Base-by-base conservation (phyloP, 2,797 vertebrate genomes). In the Arnoldichthys spilopterus region DNA sequence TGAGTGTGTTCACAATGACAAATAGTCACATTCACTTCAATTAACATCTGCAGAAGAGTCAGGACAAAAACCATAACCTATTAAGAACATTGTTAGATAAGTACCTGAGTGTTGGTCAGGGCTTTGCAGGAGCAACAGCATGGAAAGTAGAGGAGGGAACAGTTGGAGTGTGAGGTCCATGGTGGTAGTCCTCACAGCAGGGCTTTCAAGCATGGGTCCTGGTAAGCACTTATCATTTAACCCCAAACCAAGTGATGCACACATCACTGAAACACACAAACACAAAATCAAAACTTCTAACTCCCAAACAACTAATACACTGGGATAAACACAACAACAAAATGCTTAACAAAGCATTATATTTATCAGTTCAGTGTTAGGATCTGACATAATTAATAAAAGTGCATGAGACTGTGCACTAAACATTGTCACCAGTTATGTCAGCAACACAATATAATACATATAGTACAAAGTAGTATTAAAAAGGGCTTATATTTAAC, bases 161-260 rank as follows among this genome's bases (percentile, higher is more conserved):
- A 93, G 88, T 76, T 75, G 86, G 1, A 93, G 85, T 37, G 91
- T 81, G 18, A 83, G 77, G 20, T 83, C 79, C 85, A 88, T 89
- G 1, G 93, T 94, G 13, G 9, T 45, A 0, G 92, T 93, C 61
- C 56, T 87, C 32, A 84, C 83, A 22, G 64, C 22, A 11, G 64
- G 24, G 49, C 70, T 78, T 11, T 84, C 79, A 6, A 26, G 73
- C 18, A 51, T 66, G 3, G 73, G 64, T 15, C 32, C 66, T 16
- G 77, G 83, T 13, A 92, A 73, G 85, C 92, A 94, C 79, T 90
- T 93, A 68, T 94, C 93, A 45, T 85, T 94, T 61, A 90, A 79
- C 59, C 87, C 78, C 18, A 88, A 88, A 43, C 92, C 91, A 62
- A 94, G 84, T 76, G 89, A 81, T 43, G 75, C 84, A 85, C 93